Evolutionary conservation across 2,797 vertebrate genomes (phyloP), one percentile per base, ranked within the genome.

Genomic region (Crax fasciolata): DNA sequence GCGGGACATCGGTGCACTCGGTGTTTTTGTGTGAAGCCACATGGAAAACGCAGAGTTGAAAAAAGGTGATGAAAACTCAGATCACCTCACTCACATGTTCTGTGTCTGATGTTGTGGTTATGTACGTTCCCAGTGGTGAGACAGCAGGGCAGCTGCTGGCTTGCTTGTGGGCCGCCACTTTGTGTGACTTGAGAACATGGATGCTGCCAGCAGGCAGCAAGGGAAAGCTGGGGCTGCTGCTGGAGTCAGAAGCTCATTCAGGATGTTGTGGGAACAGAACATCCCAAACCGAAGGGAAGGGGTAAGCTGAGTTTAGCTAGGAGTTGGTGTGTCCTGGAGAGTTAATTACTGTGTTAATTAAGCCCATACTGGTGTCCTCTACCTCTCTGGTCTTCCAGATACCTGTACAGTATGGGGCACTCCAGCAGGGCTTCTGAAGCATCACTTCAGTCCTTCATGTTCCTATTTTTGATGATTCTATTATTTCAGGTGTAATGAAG

Each of bases 161-260:
- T 27, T 1, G 67, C 67, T 11, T 11, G 30, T 4, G 30, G 46
- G 59, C 51, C 0, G 1, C 0, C 0, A 52, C 7, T 66, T 0
- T 3, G 6, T 27, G 16, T 30, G 9, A 9, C 23, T 48, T 46
- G 17, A 28, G 11, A 74, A n/a, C 73, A 30, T 6, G 27, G 46
- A 30, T 7, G 2, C 32, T 28, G 25, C 71, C 51, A 23, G 44
- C 4, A 7, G 63, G 57, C 84, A 41, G 18, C 20, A 10, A n/a
- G 51, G 58, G 41, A 4, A 15, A 24, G 13, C 7, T 7, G 6
- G 44, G 44, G 55, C 62, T 1, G 30, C 7, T 58, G 11, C 39
- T 46, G 59, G 23, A 27, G 49, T 0, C 9, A 54, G 65, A 72
- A 13, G 18, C 49, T 80, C 43, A 32, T 84, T 73, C 13, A 5